Percentiles rank a stretch among this genome's conserved stretches.
phyloP scores from a whole-genome alignment of 2,888 invertebrate genomes.

The Disparrhopalites patrizii region DNA sequence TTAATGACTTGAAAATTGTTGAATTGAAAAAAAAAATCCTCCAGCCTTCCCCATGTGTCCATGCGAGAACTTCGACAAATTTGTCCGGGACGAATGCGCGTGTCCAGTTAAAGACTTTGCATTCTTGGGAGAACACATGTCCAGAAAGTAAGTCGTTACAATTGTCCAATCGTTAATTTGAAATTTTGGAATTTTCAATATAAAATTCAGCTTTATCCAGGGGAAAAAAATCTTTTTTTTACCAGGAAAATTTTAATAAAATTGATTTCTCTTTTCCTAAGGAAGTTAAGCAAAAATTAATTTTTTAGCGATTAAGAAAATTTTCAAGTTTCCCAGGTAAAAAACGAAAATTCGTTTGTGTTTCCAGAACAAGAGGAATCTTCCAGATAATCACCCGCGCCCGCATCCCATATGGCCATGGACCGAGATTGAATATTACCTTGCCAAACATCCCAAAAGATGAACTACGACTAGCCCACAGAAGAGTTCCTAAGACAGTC shows the following conservation, averaged over 20 bases:
- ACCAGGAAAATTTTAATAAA: too few species aligned
- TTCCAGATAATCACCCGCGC: background rate
- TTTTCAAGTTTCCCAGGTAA: too few species aligned
- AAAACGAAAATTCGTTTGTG: too few species aligned
- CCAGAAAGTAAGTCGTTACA: slow-evolving; percentile 23
- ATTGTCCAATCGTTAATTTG: background rate
- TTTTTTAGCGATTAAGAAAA: too few species aligned
- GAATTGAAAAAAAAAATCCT: background rate
- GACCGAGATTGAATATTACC: background rate
- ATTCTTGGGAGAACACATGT: slow-evolving; percentile 42
- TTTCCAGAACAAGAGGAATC: background rate
- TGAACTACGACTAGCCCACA: background rate
- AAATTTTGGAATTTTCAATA: background rate
- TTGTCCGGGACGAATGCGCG: slow-evolving; percentile 35
- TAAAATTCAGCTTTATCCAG: background rate
- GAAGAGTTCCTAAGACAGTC: background rate
- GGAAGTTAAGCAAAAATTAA: too few species aligned
- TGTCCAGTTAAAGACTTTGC: slow-evolving; percentile 29
- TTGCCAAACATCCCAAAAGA: background rate
- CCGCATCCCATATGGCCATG: slow-evolving; percentile 1
- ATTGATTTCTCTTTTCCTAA: too few species aligned
- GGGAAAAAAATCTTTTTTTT: too few species aligned
- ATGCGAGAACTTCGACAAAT: slow-evolving; percentile 39
- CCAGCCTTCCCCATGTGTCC: slow-evolving; percentile 41
- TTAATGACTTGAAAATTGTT: too few species aligned